A percentile compares a stretch with the other conserved stretches of the same genome.
Evolutionary conservation across 2,113 vertebrate genomes (phyloP).

Genomic region (Clupea harengus): DNA sequence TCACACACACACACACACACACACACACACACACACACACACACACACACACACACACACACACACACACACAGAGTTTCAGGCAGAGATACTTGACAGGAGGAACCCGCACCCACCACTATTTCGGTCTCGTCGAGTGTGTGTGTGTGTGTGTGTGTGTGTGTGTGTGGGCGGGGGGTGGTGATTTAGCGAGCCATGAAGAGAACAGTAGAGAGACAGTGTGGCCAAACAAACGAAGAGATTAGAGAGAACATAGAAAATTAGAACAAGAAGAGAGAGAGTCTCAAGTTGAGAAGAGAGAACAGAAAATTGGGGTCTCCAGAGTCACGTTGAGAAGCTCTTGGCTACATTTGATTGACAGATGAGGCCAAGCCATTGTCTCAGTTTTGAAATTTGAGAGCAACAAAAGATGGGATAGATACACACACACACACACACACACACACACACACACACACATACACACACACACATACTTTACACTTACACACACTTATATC

Average conservation of each 20-base stretch:
- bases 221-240: not conserved
- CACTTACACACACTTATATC: too few relatives aligned
- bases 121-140: not conserved
- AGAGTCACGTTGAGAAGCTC: not conserved
- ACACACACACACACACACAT: not conserved
- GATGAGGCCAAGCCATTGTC: not conserved
- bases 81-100: not conserved
- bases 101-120: not conserved
- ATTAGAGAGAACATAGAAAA: not conserved
- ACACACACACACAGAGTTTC: not conserved
- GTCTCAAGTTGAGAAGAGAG: not conserved
- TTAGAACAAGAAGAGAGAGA: not conserved
- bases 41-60: not conserved
- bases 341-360: not conserved
- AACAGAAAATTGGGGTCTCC: too few relatives aligned
- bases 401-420: not conserved
- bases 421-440: slow-evolving; percentile 8
- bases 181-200: not conserved
- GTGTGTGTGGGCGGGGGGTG: not conserved
- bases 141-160: not conserved
- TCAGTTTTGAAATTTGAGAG: not conserved
- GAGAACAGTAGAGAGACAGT: not conserved
- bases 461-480: too few relatives aligned
- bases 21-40: not conserved
- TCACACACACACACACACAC: slow-evolving; percentile 29